These are phyloP conservation scores for Notolabrus celidotus DNA, from an alignment of 2,797 vertebrate species.

Conservation along the genomic window DNA sequence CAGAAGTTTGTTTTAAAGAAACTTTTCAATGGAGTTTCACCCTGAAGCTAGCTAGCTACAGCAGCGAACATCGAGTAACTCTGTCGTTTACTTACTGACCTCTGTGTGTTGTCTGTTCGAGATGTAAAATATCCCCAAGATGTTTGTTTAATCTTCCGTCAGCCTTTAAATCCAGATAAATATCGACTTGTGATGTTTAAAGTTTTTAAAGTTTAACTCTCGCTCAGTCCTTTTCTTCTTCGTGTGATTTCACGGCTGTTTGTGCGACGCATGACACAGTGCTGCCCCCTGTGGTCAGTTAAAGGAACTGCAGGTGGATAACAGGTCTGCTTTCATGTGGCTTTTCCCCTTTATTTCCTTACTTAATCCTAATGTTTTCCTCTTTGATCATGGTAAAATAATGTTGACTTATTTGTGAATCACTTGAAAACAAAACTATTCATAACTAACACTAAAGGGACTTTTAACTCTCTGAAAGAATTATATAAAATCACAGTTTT, in stretches of 20 bases:
- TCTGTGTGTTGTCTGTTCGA: background rate
- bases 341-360: too few species aligned
- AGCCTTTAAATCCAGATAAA: background rate
- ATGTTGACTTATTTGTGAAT: too few species aligned
- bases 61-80: background rate
- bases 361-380: too few species aligned
- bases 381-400: too few species aligned
- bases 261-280: accelerated
- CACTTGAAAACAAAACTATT: too few species aligned
- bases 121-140: background rate
- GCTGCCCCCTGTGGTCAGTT: background rate
- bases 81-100: slow-evolving; percentile 36
- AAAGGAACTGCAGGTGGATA: background rate
- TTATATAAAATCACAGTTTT: too few species aligned
- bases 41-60: background rate
- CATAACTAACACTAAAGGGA: too few species aligned
- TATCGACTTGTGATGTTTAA: background rate
- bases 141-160: accelerated
- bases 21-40: slow-evolving; percentile 7
- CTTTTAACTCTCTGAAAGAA: too few species aligned
- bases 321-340: background rate
- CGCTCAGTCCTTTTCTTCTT: slow-evolving; percentile 19
- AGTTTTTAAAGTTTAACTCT: slow-evolving; percentile 9
- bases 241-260: background rate
- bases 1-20: background rate